Base-by-base conservation (phyloP, 2,113 vertebrate genomes). In the Pantherophis guttatus region DNA sequence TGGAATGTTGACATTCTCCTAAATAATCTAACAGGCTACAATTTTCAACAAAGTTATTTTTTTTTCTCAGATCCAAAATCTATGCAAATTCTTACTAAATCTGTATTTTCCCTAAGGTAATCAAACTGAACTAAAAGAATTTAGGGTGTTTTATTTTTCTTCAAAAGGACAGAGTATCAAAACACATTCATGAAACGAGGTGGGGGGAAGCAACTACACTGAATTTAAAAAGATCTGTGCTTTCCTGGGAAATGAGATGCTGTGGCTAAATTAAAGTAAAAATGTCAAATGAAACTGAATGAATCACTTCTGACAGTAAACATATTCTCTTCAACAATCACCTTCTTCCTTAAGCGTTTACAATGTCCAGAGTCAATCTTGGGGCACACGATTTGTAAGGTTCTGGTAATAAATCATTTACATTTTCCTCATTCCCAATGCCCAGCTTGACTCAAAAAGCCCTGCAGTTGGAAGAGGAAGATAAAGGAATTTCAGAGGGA, bases 381-480 rank as follows among this genome's bases (percentile, higher is more conserved):
- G 53, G 95, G 94, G 91, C 89, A 94, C 93, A 95, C 86, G 2
- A 5, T 65, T 94, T 75, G 53, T 93, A 94, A 92, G 70, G 53
- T 15, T 93, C 95, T 89, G 90, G 88, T 90, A 91, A 91, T 55
- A 92, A 86, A 95, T 94, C 70, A 93, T 90, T 91, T 93, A 94
- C 11, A 93, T 91, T 70, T 94, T 96, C 93, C 21, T 44, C 91
- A 85, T 91, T 91, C 93, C 92, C 88, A 91, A 59, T 81, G 92
- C 50, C 62, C 91, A 86, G 24, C 75, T 57, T 90, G 44, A 87
- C 54, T 86, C 57, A 86, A 93, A 89, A 90, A 93, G 26, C 39
- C 88, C 88, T 90, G 70, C 53, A 91, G 95, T 88, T 96, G 90
- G 93, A 95, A 96, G 90, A 95, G 86, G 93, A 95, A 95, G 91